A percentile compares a stretch with the other conserved stretches of the same genome.
These are phyloP conservation scores for Drosophila lutescens DNA, from an alignment of 2,888 invertebrate genomes.

Conservation along the genomic window DNA sequence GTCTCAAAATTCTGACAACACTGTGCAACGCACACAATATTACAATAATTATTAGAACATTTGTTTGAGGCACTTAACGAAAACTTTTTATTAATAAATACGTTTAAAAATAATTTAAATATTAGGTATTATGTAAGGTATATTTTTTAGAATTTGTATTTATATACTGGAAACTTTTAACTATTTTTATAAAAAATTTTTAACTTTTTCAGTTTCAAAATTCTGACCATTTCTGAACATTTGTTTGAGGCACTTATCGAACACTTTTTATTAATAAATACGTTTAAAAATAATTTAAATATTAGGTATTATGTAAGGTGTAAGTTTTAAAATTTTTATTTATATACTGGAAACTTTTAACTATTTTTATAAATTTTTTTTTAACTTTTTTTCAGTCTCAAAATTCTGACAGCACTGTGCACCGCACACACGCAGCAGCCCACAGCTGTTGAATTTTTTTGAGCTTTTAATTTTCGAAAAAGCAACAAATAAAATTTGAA, in stretches of 20 bases:
- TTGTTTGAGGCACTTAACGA: too few species aligned
- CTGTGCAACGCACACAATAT: slow-evolving; percentile 13
- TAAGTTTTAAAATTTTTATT: too few species aligned
- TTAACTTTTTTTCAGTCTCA: background rate
- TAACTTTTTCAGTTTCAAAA: background rate
- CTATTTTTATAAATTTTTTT: background rate
- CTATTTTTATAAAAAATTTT: background rate
- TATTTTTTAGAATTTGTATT: too few species aligned
- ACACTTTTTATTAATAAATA: too few species aligned
- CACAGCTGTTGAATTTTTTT: slow-evolving; percentile 60
- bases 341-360: background rate
- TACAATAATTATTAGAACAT: too few species aligned
- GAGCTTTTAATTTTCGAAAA: slow-evolving; percentile 70
- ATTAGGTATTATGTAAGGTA: too few species aligned
- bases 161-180: background rate
- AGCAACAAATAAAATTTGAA: slow-evolving; percentile 68
- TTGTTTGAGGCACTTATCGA: too few species aligned
- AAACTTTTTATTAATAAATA: too few species aligned
- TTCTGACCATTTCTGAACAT: background rate
- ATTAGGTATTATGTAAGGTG: too few species aligned
- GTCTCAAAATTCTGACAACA: slow-evolving; percentile 2
- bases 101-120: too few species aligned
- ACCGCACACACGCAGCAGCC: slow-evolving; percentile 9
- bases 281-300: too few species aligned
- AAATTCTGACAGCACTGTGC: slow-evolving; percentile 11